Percentiles rank a stretch among this genome's conserved stretches.
Conservation (phyloP, 1,140 invertebrate genomes). For the Drosophila saltans region DNA sequence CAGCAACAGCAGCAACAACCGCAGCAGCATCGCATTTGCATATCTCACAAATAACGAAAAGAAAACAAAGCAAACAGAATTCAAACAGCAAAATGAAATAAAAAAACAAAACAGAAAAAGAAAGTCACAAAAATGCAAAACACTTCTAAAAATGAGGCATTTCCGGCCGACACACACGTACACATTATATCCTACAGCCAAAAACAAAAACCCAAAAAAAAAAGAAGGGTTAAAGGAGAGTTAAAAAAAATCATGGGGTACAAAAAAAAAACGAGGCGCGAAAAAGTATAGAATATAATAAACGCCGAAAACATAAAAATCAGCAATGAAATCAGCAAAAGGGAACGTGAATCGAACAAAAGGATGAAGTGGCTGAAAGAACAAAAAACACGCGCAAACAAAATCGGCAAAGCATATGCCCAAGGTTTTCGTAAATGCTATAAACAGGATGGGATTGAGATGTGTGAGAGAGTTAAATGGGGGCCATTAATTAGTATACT, state of each 20-base stretch:
- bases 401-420: slow-evolving; percentile 22
- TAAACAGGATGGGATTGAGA: background rate
- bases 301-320: slow-evolving; percentile 72
- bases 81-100: slow-evolving; percentile 54
- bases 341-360: slow-evolving; percentile 40
- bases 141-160: slow-evolving; percentile 79
- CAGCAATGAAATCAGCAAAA: slow-evolving; percentile 71
- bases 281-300: slow-evolving; percentile 72
- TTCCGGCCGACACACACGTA: slow-evolving; percentile 72
- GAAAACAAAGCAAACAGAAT: slow-evolving; percentile 48
- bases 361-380: background rate
- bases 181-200: slow-evolving; percentile 3
- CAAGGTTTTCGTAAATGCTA: background rate
- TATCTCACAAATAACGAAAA: slow-evolving; percentile 62
- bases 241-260: slow-evolving; percentile 10
- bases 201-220: slow-evolving; percentile 33
- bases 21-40: slow-evolving; percentile 57
- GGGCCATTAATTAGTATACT: too few species aligned
- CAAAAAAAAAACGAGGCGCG: slow-evolving; percentile 69
- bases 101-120: slow-evolving; percentile 14
- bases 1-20: slow-evolving; percentile 61
- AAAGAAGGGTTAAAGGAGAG: slow-evolving; percentile 57
- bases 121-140: slow-evolving; percentile 79
- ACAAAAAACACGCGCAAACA: slow-evolving; percentile 2
- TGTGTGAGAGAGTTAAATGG: background rate